Percentiles rank a stretch among this genome's conserved stretches.
phyloP scores from a whole-genome alignment of 2,888 invertebrate genomes.

The Escarpia spicata region DNA sequence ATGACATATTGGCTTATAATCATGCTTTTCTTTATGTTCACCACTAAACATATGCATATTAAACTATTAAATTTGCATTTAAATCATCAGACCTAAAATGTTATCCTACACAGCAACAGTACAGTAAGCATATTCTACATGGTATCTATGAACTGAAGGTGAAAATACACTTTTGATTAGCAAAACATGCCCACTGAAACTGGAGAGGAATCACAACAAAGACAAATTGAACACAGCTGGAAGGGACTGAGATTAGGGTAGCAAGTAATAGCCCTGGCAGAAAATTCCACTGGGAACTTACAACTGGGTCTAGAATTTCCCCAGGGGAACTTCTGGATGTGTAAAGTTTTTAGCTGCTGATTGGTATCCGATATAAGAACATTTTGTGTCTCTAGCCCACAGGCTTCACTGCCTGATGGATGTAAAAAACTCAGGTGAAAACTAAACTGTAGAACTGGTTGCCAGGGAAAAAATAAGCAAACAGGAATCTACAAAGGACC shows the following conservation, averaged over 20 bases:
- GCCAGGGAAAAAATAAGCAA: background rate
- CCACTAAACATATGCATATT: background rate
- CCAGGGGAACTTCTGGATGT: slow-evolving; percentile 12
- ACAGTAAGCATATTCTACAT: background rate
- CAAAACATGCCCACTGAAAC: background rate
- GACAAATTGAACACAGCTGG: background rate
- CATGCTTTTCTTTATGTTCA: background rate
- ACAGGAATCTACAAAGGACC: background rate
- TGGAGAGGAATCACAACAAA: slow-evolving; percentile 20
- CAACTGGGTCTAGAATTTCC: slow-evolving; percentile 19
- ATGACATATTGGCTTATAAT: background rate
- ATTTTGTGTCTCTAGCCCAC: background rate
- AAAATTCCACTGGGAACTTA: slow-evolving; percentile 24
- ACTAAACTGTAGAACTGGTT: slow-evolving; percentile 20
- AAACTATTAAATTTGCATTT: background rate
- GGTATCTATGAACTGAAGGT: background rate
- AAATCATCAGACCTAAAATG: background rate
- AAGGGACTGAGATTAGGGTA: background rate
- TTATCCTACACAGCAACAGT: slow-evolving; percentile 7
- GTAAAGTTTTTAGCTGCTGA: background rate
- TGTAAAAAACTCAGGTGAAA: slow-evolving; percentile 20
- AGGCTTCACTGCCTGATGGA: background rate
- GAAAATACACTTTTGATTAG: background rate
- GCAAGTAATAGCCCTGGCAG: slow-evolving; percentile 22
- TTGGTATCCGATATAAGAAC: background rate